Evolutionary conservation across 2,113 vertebrate species (phyloP).

Genomic region (Psammodynastes pulverulentus): DNA sequence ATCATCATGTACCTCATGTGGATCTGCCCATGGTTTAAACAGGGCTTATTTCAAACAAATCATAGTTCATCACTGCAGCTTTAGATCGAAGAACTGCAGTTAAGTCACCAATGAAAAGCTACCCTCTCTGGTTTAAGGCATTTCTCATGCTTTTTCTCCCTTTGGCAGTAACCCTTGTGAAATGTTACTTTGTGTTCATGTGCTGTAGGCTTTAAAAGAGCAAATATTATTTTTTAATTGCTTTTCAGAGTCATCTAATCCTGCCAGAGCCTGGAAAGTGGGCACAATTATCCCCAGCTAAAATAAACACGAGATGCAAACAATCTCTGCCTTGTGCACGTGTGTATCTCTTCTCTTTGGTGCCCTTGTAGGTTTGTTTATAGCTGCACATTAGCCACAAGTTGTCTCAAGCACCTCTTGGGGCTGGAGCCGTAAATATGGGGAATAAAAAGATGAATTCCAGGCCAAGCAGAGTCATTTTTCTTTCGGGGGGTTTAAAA

Average conservation of each 20-base stretch:
- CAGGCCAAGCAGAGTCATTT: neutral
- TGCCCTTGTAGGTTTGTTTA: neutral
- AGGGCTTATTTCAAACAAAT: neutral
- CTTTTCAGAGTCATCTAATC: neutral
- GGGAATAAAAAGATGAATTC: neutral
- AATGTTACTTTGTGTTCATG: neutral
- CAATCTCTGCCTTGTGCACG: too few species aligned
- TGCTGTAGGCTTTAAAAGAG: neutral
- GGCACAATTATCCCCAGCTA: neutral
- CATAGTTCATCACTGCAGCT: neutral
- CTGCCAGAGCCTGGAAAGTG: neutral
- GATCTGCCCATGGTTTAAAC: neutral
- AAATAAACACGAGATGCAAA: neutral
- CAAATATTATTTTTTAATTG: neutral
- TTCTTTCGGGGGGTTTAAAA: neutral
- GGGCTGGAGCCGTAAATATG: neutral
- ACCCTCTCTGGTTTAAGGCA: neutral
- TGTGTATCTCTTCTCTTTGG: too few species aligned
- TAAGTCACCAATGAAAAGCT: neutral
- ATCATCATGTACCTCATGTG: neutral
- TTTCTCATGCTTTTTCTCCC: neutral
- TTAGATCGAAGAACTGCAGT: neutral
- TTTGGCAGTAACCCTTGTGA: neutral
- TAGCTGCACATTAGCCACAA: neutral
- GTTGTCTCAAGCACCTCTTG: neutral